Base-by-base conservation (phyloP, 2,888 invertebrate genomes). In the Patella ulyssiponensis region DNA sequence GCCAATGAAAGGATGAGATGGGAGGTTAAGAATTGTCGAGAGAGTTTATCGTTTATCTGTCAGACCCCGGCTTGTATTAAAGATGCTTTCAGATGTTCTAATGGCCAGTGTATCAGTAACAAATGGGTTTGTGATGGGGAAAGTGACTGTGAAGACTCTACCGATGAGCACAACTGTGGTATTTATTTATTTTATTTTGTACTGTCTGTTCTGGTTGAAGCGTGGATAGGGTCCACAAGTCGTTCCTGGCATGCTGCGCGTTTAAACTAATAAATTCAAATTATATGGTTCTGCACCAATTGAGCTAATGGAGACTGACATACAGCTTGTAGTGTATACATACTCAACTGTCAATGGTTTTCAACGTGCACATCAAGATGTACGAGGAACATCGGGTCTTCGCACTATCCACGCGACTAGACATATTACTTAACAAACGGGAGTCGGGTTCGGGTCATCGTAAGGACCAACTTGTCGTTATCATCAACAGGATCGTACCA, bases 41-140 rank as follows among this genome's bases (percentile, higher is more conserved):
- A 15, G n/a, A 15, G 9, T 64, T 64, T 64, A 20, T 1, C 9
- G 20, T 64, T 20, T 20, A 20, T 64, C 20, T 64, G 64, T 64
- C 64, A 64, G 12, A 12, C 64, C n/a, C 9, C 2, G 12, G 64
- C 64, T 20, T 64, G 64, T 64, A 64, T 64, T 15, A 2, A 0
- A 64, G 64, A n/a, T 20, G 64, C 3, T 64, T 64, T 20, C n/a
- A n/a, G 64, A 15, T 64, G 64, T 64, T 20, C n/a, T 17, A 20
- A 64, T 20, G 64, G 20, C 1, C n/a, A n/a, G 9, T 64, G 64
- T 20, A 64, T 64, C 64, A 64, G 64, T 4, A 64, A 64, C 9
- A 64, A 64, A 64, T 64, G 64, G 64, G 64, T 64, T 20, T 64
- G 64, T 64, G 64, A 64, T 20, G 64, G 64, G 2, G 64, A 64